Percentiles rank a stretch among this genome's conserved stretches.
phyloP scores from a whole-genome alignment of 92 coral and sea anemone species.

The Phenganax stokvisi region DNA sequence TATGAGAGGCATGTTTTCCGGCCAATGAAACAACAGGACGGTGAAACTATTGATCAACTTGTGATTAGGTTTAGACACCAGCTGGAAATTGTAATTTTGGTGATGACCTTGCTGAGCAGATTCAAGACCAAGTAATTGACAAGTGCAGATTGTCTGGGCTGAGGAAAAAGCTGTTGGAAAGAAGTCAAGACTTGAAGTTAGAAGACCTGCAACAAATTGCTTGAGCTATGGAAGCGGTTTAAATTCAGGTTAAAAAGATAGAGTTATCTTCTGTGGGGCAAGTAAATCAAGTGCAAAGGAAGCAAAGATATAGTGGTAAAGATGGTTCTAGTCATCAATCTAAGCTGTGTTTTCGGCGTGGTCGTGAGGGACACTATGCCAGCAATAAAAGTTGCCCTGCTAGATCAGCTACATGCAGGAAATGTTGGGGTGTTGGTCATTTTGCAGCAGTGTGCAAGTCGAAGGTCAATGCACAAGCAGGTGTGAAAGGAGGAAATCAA shows the following conservation, averaged over 20 bases:
- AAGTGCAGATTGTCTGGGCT: slow-evolving; percentile 35
- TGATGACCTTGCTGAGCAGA: slow-evolving; percentile 30
- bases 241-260: slow-evolving; percentile 44
- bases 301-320: neutral
- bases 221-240: slow-evolving; percentile 44
- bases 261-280: neutral
- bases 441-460: slow-evolving; percentile 37
- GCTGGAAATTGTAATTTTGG: slow-evolving; percentile 34
- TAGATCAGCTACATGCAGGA: slow-evolving; percentile 32
- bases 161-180: slow-evolving; percentile 42
- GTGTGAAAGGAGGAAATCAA: slow-evolving; percentile 16
- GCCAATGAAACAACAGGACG: neutral
- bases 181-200: slow-evolving; percentile 27
- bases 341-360: slow-evolving; percentile 39
- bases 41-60: slow-evolving; percentile 27
- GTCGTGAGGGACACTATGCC: slow-evolving; percentile 43
- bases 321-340: slow-evolving; percentile 14
- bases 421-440: slow-evolving; percentile 42
- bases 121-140: slow-evolving; percentile 53
- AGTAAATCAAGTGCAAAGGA: neutral
- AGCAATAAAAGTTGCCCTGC: slow-evolving; percentile 37
- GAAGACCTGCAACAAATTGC: slow-evolving; percentile 38
- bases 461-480: slow-evolving; percentile 17
- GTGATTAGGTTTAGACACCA: slow-evolving; percentile 31
- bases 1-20: too few relatives aligned